Base-by-base conservation (phyloP, 2,888 invertebrate genomes). In the Hypomecis atomaria region DNA sequence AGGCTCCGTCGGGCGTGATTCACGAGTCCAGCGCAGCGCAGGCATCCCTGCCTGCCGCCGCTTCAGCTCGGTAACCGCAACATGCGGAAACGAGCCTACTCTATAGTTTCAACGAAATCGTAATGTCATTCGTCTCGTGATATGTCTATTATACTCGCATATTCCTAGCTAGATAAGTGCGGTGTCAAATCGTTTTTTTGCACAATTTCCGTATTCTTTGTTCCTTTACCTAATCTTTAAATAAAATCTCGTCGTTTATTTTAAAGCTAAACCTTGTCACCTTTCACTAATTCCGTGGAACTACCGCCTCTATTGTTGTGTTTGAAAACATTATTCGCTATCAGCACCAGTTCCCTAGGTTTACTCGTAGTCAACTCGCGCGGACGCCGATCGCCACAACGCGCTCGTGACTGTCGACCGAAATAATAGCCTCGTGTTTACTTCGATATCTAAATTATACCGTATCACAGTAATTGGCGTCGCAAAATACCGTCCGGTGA, bases 201-300 rank as follows among this genome's bases (percentile, higher is more conserved):
- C 42, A 11, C 36, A 6, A 43, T 48, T 33, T 59, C 59, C 58
- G 57, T 43, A 56, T 50, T 59, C 53, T 59, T 50, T 62, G 48
- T 59, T 50, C 8, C 11, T 34, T 52, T 40, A 40, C 40, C 59
- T 66, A 54, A 62, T 48, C 59, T 63, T 11, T 36, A 62, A 62
- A 58, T 58, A 56, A 40, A 58, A 62, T 59, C 62, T 59, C 37
- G 47, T 53, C 36, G 59, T 66, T 52, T 48, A 58, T 37, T 48
- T 58, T 53, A 7, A 48, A 38, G 47, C 52, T 13, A 61, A 62
- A 62, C 62, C 57, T 62, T 52, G 57, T 52, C 42, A 57, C 62
- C 62, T 62, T 62, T 62, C 62, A 62, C 62, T 62, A 43, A 56
- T 38, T 61, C 55, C 49, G 61, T 13, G 4, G 47, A 38, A 44